Base-by-base conservation (phyloP, 2,113 vertebrate genomes). In the Myotis lucifugus region DNA sequence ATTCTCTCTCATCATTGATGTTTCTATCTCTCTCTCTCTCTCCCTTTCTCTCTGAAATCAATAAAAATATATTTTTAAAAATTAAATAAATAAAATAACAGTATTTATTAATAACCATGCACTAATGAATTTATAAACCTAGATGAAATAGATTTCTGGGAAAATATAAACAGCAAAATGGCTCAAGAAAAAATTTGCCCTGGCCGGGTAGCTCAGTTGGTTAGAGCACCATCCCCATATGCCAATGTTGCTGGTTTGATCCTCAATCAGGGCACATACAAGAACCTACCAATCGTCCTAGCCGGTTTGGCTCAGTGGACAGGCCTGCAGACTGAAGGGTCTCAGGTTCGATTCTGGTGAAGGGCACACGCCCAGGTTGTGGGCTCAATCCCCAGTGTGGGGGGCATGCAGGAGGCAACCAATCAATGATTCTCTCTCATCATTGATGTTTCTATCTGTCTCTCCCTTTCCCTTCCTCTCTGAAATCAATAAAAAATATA, bases 161-260 rank as follows among this genome's bases (percentile, higher is more conserved):
- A 93, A 92, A 78, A 78, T 69, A 78, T 56, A 69, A 85, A 77
- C n/a, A 79, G 40, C 52, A 86, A 78, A 93, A 52, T 79, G 34
- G 13, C 19, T 54, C 27, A 70, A 40, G 27, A 56, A 69, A n/a
- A 69, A 81, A 56, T 25, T 42, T 64, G 61, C 27, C 61, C 61
- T 64, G 59, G 61, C 61, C 11, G 11, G 61, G 11, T 29, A 64
- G 61, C 11, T 64, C 61, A 29, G 27, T 29, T 64, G 27, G 27
- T 29, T 64, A 64, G 61, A 29, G 61, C 61, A 64, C 29, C 61
- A 29, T 13, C 61, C 25, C 59, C 25, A 64, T 64, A 13, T 5
- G 25, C 27, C 25, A 64, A 13, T 27, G 61, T 64, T 64, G 27
- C 61, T 64, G 61, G 61, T 64, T 29, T 29, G 61, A 64, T 64